Conservation (phyloP, 1,140 invertebrate species). For the Nephila pilipes region DNA sequence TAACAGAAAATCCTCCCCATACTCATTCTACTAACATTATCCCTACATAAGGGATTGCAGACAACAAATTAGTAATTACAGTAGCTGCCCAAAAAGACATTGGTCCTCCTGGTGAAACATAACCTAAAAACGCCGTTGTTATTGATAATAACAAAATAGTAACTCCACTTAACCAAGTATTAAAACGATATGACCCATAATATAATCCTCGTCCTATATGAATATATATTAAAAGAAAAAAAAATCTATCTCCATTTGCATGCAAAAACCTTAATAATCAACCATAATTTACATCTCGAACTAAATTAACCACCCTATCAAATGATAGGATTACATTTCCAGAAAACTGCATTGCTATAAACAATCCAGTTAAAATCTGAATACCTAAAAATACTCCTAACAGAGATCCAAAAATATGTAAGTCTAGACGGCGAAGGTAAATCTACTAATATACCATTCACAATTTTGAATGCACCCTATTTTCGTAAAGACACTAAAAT, state of each 20-base stretch:
- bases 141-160: constrained; percentile 85
- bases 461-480: background rate
- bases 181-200: constrained; percentile 78
- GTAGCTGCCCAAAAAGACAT: constrained; percentile 88
- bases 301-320: constrained; percentile 81
- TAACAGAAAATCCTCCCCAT: constrained; percentile 87
- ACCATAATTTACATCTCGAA: constrained; percentile 80
- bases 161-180: constrained; percentile 80
- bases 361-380: too few relatives aligned
- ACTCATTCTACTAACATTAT: constrained; percentile 85
- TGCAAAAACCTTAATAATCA: constrained; percentile 84
- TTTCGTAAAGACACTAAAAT: background rate
- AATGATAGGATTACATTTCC: constrained; percentile 79
- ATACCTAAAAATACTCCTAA: too few relatives aligned
- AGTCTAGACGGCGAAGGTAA: too few relatives aligned
- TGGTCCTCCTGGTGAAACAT: constrained; percentile 87
- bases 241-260: constrained; percentile 81
- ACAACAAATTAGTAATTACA: constrained; percentile 87
- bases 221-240: constrained; percentile 80
- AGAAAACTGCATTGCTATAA: constrained; percentile 85
- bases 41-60: constrained; percentile 86
- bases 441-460: background rate
- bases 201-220: constrained; percentile 80
- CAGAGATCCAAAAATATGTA: too few relatives aligned
- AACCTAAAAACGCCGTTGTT: constrained; percentile 86